phyloP scores from a whole-genome alignment of 1,140 invertebrate genomes.

The Tribolium castaneum region DNA sequence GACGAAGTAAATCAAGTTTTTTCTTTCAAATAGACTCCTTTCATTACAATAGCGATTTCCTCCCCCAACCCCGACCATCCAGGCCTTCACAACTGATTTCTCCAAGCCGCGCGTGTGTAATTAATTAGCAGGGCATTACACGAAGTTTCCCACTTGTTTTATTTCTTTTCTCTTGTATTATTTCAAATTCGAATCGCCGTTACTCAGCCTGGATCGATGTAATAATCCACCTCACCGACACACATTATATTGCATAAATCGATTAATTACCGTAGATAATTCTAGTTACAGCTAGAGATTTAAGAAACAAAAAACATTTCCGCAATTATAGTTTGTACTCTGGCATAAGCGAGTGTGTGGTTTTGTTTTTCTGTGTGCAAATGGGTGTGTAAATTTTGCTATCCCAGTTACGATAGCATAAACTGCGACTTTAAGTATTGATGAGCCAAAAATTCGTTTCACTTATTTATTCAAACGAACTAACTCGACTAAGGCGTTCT shows the following conservation, averaged over 20 bases:
- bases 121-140: conserved; percentile 27
- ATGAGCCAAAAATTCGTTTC: conserved; percentile 20
- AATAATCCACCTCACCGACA: conserved; percentile 14
- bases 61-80: background rate
- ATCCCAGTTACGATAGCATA: conserved; percentile 40
- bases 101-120: background rate
- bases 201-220: conserved; percentile 17
- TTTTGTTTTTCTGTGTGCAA: conserved; percentile 13
- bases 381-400: conserved; percentile 47
- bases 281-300: conserved; percentile 26
- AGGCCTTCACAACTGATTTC: conserved; percentile 11
- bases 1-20: conserved; percentile 40
- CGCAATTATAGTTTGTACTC: conserved; percentile 39
- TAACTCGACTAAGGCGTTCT: conserved; percentile 64
- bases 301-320: conserved; percentile 36
- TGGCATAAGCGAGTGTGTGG: conserved; percentile 12
- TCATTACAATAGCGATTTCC: conserved; percentile 23
- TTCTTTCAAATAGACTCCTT: conserved; percentile 8
- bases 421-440: conserved; percentile 39
- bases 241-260: conserved; percentile 17
- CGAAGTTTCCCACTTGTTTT: conserved; percentile 24
- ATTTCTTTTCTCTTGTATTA: conserved; percentile 28
- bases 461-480: conserved; percentile 29
- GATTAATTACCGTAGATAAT: conserved; percentile 32
- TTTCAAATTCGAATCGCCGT: conserved; percentile 20